Conservation (phyloP, 2,888 invertebrate genomes). For the Anarsia innoxiella region DNA sequence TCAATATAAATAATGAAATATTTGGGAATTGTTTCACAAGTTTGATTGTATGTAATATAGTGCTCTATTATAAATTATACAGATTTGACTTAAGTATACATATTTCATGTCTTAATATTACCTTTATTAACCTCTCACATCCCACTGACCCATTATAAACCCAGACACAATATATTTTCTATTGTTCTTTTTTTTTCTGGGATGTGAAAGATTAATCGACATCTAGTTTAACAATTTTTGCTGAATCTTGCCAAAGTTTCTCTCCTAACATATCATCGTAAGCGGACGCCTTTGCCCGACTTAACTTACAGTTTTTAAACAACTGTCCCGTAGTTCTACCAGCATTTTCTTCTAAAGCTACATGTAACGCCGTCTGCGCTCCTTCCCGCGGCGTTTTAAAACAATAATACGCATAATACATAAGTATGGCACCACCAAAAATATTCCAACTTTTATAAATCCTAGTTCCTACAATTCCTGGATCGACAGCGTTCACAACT, state of each 20-base stretch:
- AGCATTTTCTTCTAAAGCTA: constrained; percentile 20
- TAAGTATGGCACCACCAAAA: constrained; percentile 49
- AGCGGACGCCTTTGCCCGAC: constrained; percentile 67
- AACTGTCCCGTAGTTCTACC: constrained; percentile 22
- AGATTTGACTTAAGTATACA: constrained; percentile 30
- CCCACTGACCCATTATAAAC: too few relatives aligned
- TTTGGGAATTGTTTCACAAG: constrained; percentile 8
- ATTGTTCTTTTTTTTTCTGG: too few relatives aligned
- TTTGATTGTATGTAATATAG: constrained; percentile 21
- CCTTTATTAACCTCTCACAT: too few relatives aligned
- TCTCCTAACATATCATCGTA: constrained; percentile 78
- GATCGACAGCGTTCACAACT: constrained; percentile 85
- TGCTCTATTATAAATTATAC: constrained; percentile 48
- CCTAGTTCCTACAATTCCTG: constrained; percentile 81
- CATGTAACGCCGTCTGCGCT: constrained; percentile 22
- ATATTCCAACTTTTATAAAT: constrained; percentile 79
- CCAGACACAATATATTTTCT: too few relatives aligned
- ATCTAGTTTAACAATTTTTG: constrained; percentile 78
- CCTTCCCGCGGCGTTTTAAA: constrained; percentile 13
- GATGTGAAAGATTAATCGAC: too few relatives aligned
- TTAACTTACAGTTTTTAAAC: constrained; percentile 77
- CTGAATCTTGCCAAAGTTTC: constrained; percentile 84
- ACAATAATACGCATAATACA: not conserved
- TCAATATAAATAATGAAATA: too few relatives aligned
- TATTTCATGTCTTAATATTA: too few relatives aligned